phyloP scores from a whole-genome alignment of 2,888 invertebrate species.

The Ornithoptera alexandrae region DNA sequence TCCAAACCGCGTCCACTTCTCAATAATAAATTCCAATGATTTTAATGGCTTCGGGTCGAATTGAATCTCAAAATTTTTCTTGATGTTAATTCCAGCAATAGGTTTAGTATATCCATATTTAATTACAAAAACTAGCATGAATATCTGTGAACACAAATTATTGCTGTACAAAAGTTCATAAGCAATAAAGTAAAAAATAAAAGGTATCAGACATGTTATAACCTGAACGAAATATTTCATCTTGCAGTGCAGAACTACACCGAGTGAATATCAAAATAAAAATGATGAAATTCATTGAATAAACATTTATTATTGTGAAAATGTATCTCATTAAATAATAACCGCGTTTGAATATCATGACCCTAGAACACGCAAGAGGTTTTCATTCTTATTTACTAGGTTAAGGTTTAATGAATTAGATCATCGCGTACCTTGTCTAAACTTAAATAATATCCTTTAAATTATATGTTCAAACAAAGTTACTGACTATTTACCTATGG shows the following conservation, averaged over 20 bases:
- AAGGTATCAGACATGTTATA: background rate
- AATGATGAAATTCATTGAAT: slow-evolving; percentile 14
- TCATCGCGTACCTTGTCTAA: background rate
- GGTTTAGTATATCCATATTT: slow-evolving; percentile 29
- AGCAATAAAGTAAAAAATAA: background rate
- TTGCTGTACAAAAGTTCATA: background rate
- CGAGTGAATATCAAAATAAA: slow-evolving; percentile 14
- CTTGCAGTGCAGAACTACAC: slow-evolving; percentile 14
- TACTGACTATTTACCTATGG: background rate
- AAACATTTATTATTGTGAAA: slow-evolving; percentile 15
- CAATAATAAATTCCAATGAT: slow-evolving; percentile 24
- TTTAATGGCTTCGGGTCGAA: slow-evolving; percentile 22
- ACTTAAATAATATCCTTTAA: too few species aligned
- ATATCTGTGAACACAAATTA: slow-evolving; percentile 36
- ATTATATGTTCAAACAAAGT: background rate
- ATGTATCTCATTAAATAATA: slow-evolving; percentile 26
- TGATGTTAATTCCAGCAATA: slow-evolving; percentile 41
- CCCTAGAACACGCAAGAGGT: slow-evolving; percentile 35
- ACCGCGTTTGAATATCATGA: slow-evolving; percentile 15
- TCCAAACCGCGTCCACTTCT: slow-evolving; percentile 27
- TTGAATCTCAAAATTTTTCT: slow-evolving; percentile 50
- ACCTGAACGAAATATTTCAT: slow-evolving; percentile 27
- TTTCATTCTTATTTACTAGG: slow-evolving; percentile 30
- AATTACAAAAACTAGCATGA: slow-evolving; percentile 35
- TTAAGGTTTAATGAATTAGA: slow-evolving; percentile 27